Evolutionary conservation across 2,797 vertebrate species (phyloP).

Genomic region (Tolypeutes matacus): DNA sequence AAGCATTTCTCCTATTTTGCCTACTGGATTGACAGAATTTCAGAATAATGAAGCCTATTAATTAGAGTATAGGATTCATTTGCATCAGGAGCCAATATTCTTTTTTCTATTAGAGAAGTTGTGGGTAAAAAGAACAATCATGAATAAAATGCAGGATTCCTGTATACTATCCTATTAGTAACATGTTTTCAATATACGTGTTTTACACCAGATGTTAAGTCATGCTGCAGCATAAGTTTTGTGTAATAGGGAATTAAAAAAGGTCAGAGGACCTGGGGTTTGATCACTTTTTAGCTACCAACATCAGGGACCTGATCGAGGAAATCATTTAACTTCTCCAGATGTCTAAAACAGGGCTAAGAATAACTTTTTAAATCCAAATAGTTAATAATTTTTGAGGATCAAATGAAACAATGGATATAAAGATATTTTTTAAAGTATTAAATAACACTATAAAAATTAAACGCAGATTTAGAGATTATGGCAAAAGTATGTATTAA

Average conservation of each 20-base stretch:
- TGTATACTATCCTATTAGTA: too few relatives aligned
- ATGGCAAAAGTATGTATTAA: constrained; percentile 31
- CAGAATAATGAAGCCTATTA: background rate
- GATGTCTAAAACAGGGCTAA: background rate
- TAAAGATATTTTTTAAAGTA: too few relatives aligned
- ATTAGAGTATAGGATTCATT: background rate
- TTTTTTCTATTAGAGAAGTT: background rate
- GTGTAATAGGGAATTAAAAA: too few relatives aligned
- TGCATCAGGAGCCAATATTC: background rate
- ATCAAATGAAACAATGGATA: constrained; percentile 46
- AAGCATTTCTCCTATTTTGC: background rate
- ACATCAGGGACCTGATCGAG: background rate
- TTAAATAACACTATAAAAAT: too few relatives aligned
- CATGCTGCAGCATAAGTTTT: too few relatives aligned
- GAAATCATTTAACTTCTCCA: constrained; percentile 17
- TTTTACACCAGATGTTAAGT: background rate
- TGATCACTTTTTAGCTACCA: background rate
- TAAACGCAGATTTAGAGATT: constrained; percentile 26
- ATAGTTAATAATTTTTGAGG: background rate
- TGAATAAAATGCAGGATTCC: too few relatives aligned
- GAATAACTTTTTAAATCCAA: background rate
- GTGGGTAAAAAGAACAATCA: too few relatives aligned
- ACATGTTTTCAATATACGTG: too few relatives aligned
- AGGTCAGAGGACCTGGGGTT: too few relatives aligned
- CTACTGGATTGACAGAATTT: background rate